Base-by-base conservation (phyloP, 2,888 invertebrate genomes). In the Erebia aethiops region DNA sequence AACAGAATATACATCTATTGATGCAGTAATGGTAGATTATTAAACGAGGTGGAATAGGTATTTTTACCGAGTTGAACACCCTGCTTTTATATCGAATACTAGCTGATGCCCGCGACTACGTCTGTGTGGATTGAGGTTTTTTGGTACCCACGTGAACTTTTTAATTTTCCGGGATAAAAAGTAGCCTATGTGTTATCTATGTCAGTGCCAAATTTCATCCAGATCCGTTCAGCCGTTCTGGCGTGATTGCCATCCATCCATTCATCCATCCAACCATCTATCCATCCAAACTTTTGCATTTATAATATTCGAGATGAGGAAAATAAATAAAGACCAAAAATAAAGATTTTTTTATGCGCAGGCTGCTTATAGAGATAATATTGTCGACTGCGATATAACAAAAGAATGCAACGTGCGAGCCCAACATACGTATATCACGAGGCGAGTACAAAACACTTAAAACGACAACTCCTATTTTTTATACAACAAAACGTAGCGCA, bases 391-490 rank as follows among this genome's bases (percentile, higher is more conserved):
- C 80, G 81, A 80, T 84, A 85, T 83, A 84, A 84, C 85, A 87
- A 89, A 88, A 88, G 88, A 84, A 67, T 85, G 82, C 82, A 82
- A 81, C 80, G 81, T 81, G 82, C 80, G 81, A 83, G 82, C 78
- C 80, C 80, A 80, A 82, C 81, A 85, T 83, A 86, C 86, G 85
- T 86, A 88, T 90, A 89, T 90, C 86, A 88, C 90, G 87, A 88
- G 82, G 76, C 84, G 84, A 82, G 84, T 82, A 85, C 87, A 56
- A 65, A 65, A 65, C 52, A 41, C 41, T 51, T 51, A 51, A 63
- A 63, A 63, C 62, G 62, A 49, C 83, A 63, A 16, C 18, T 62
- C 21, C 62, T 51, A 51, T 64, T 64, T 60, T 41, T 52, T 64
- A 16, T 8, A 52, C 46, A 18, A 18, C 61, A 61, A 46, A 46